These are phyloP conservation scores for Epinotia bilunana DNA, from an alignment of 2,888 invertebrate species.

Conservation along the genomic window DNA sequence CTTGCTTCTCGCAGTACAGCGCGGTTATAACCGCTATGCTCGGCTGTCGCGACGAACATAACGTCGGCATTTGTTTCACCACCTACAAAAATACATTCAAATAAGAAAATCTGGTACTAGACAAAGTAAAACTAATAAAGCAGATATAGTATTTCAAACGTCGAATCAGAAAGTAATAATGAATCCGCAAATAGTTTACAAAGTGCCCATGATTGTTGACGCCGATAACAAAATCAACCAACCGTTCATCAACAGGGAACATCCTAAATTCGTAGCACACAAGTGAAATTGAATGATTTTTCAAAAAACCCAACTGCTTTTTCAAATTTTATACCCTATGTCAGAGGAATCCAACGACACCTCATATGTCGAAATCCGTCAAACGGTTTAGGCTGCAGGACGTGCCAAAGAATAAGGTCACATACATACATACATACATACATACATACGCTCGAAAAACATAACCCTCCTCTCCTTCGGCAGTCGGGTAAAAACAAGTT, in stretches of 20 bases:
- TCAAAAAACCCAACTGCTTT: no score
- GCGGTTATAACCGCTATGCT: conserved; percentile 99
- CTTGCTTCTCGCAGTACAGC: conserved; percentile 98
- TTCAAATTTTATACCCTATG: no score
- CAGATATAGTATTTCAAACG: conserved; percentile 66
- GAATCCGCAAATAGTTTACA: conserved; percentile 75
- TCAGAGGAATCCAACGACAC: no score
- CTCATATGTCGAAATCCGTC: no score
- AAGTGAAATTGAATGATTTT: no score
- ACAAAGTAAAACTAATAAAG: conserved; percentile 60
- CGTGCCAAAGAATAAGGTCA: no score
- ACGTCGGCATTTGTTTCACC: conserved; percentile 97
- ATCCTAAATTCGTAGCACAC: conserved; percentile 57
- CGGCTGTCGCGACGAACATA: conserved; percentile 95
- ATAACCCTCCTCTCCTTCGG: no score
- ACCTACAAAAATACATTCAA: conserved; percentile 78
- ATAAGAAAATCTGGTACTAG: no score
- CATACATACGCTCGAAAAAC: no score
- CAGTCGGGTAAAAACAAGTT: no score
- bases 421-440: no score
- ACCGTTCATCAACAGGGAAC: conserved; percentile 60
- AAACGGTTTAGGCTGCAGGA: no score
- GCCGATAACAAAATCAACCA: conserved; percentile 63
- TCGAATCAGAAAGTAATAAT: conserved; percentile 70
- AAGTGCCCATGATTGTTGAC: conserved; percentile 74